Evolutionary conservation across 1,140 invertebrate genomes (phyloP).

Genomic region (Bacillus rossius): DNA sequence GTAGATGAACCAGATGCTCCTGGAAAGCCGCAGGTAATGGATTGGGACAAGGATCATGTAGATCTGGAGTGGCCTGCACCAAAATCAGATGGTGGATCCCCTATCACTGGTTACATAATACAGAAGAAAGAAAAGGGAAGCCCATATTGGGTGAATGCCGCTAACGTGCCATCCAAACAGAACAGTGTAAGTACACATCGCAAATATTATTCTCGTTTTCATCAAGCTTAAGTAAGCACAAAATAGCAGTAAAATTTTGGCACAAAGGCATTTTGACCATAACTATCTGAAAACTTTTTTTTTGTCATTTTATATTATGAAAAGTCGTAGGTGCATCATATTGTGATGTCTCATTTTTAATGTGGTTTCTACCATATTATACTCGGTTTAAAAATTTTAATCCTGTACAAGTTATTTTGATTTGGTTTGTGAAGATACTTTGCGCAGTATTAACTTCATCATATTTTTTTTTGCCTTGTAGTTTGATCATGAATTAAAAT

Average conservation of each 20-base stretch:
- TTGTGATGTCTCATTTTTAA: no score
- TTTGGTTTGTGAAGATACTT: no score
- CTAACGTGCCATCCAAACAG: slow-evolving; percentile 73
- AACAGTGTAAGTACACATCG: slow-evolving; percentile 48
- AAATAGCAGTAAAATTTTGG: neutral
- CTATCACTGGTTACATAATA: slow-evolving; percentile 88
- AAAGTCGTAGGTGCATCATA: no score
- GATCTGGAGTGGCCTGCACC: slow-evolving; percentile 87
- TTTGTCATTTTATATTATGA: neutral
- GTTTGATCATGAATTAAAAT: no score
- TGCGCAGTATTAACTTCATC: no score
- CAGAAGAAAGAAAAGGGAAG: slow-evolving; percentile 94
- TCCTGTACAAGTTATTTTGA: no score
- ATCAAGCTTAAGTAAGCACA: neutral
- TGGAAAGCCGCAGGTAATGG: slow-evolving; percentile 79
- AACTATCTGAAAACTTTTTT: neutral
- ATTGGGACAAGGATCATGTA: slow-evolving; percentile 92
- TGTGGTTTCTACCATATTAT: neutral
- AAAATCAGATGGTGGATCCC: slow-evolving; percentile 83
- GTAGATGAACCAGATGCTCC: slow-evolving; percentile 86
- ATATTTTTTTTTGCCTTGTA: no score
- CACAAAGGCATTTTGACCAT: neutral
- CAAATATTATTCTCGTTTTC: neutral
- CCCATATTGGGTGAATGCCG: slow-evolving; percentile 85
- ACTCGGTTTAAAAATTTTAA: no score